These are phyloP conservation scores for Pogonomyrmex californicus DNA, from an alignment of 1,140 invertebrate genomes.

Conservation along the genomic window DNA sequence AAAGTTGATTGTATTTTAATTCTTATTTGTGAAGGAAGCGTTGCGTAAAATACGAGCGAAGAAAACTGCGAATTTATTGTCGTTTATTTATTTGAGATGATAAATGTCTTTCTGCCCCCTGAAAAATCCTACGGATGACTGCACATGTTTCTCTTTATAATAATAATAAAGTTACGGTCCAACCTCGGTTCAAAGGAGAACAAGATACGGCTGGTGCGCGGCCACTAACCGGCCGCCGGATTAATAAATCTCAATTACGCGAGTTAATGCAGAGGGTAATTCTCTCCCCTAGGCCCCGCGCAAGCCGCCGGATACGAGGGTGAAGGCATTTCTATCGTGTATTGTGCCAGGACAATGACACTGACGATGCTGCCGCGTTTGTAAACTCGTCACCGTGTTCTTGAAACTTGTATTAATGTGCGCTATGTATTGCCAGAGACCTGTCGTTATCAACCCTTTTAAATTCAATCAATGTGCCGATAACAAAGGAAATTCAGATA, in stretches of 20 bases:
- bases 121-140: conserved; percentile 3
- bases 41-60: not conserved
- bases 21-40: not conserved
- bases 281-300: conserved; percentile 73
- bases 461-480: not conserved
- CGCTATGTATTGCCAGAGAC: conserved; percentile 3
- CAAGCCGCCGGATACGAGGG: conserved; percentile 76
- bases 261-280: conserved; percentile 82
- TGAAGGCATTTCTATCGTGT: conserved; percentile 76
- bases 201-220: conserved; percentile 68
- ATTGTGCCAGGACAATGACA: conserved; percentile 78
- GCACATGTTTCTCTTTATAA: conserved; percentile 7
- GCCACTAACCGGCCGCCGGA: conserved; percentile 78
- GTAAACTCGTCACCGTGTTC: conserved; percentile 55
- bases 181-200: conserved; percentile 62
- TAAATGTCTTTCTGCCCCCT: not conserved
- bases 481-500: not conserved
- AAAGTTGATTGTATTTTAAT: not conserved
- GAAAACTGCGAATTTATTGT: not conserved
- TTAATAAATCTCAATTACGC: conserved; percentile 86
- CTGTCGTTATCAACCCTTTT: not conserved
- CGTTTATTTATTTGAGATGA: conserved; percentile 20
- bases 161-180: conserved; percentile 69
- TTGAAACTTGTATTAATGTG: conserved; percentile 53
- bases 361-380: conserved; percentile 62